Evolutionary conservation across 2,797 vertebrate species (phyloP).

Genomic region (Epinephelus awoara): DNA sequence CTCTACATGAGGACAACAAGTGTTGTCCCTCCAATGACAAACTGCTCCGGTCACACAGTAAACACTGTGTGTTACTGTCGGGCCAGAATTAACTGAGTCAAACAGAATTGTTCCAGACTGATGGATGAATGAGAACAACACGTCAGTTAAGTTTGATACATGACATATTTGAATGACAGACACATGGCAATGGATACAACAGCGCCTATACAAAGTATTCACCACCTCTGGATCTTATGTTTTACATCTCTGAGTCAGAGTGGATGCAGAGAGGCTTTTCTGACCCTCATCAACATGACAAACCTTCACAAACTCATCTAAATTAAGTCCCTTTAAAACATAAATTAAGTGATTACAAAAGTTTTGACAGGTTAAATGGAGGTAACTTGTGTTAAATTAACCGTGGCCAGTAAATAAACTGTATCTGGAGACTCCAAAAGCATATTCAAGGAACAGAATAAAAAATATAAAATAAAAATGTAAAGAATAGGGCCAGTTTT

Average conservation of each 20-base stretch:
- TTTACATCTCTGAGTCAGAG: conserved; percentile 16
- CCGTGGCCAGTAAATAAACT: neutral
- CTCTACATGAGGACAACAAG: conserved; percentile 32
- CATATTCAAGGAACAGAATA: conserved; percentile 33
- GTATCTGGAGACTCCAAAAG: neutral
- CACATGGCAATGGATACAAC: conserved; percentile 29
- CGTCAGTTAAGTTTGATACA: conserved; percentile 20
- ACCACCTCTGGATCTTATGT: neutral
- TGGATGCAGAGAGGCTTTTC: conserved; percentile 1
- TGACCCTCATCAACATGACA: neutral
- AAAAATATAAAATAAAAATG: neutral
- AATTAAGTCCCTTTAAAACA: neutral
- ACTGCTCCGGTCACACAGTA: conserved; percentile 34
- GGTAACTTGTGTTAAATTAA: neutral
- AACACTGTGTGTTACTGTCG: conserved; percentile 26
- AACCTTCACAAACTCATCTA: neutral
- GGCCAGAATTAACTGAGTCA: conserved; percentile 42
- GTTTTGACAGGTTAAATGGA: neutral
- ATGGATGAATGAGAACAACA: conserved; percentile 5
- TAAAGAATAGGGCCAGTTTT: neutral
- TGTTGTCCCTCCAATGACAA: conserved; percentile 35
- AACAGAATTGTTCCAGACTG: conserved; percentile 51
- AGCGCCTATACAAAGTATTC: conserved; percentile 37
- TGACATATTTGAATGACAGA: conserved; percentile 29
- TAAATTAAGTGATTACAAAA: neutral